Evolutionary conservation across 2,113 vertebrate genomes (phyloP), one percentile per base, ranked within the genome.

Genomic region (Nerophis lumbriciformis): DNA sequence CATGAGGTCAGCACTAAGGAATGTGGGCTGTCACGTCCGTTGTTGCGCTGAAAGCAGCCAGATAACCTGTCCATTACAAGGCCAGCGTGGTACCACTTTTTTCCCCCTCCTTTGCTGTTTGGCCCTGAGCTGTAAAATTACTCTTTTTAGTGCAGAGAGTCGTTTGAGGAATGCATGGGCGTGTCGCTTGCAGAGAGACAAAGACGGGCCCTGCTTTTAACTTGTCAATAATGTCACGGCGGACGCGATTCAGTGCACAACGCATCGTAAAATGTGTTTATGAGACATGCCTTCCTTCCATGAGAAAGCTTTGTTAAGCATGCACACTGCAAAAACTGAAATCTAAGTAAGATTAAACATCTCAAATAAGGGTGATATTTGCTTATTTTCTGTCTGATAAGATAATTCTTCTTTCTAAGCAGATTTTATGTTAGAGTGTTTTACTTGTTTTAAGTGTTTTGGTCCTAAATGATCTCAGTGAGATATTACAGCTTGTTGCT

Each of bases 21-120:
- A 89, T 89, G 85, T 77, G 85, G 82, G 82, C 77, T 1, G 78
- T 47, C 68, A 65, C 73, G 74, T 75, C 73, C 78, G 81, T 66
- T 60, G 71, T 55, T 71, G 62, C 73, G 67, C 71, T 66, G 79
- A 80, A 79, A 72, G 64, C 75, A 53, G 66, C 38, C 77, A 42
- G 63, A 78, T 74, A 71, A 83, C 75, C 76, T 77, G 73, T 63
- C 47, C 63, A 0, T 57, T 71, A 49, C 68, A 72, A 56, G 73
- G 75, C 73, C 79, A 76, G 56, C 59, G 56, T 57, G 60, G 59
- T 9, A 66, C 64, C 72, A 54, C 70, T 66, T 76, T 69, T 50
- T 48, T 44, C 15, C 21, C 3, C 8, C 6, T 16, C 14, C 28
- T 28, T 28, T 28, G 11, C 44, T 57, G 62, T 61, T 63, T 39